Evolutionary conservation across 2,113 vertebrate species (phyloP).

Genomic region (Alethe diademata): DNA sequence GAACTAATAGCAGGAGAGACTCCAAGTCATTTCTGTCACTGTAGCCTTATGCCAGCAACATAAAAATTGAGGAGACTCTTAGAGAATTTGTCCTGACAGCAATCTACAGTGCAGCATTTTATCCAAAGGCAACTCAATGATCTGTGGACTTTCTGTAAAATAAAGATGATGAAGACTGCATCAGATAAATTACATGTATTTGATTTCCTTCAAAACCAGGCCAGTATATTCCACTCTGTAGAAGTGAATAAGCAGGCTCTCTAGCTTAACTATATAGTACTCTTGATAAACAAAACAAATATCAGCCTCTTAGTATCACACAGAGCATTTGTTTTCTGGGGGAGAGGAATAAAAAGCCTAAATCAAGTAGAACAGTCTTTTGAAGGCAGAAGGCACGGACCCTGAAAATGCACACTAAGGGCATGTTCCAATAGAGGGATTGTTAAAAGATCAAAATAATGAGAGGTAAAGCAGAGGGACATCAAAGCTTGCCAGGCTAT

Average conservation of each 20-base stretch:
- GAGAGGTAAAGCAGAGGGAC: constrained; percentile 42
- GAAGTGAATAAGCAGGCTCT: background rate
- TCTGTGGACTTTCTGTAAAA: constrained; percentile 15
- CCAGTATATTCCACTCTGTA: background rate
- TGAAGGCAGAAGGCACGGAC: constrained; percentile 27
- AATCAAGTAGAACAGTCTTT: background rate
- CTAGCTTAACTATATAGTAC: background rate
- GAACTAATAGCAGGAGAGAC: constrained; percentile 20
- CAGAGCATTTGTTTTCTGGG: constrained; percentile 6
- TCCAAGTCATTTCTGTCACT: constrained; percentile 30
- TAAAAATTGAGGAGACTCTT: constrained; percentile 35
- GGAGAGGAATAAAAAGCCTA: background rate
- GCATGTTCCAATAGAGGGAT: constrained; percentile 7
- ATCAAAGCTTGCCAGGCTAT: constrained; percentile 56
- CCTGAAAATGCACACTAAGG: background rate
- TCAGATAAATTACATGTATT: constrained; percentile 32
- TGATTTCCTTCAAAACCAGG: constrained; percentile 24
- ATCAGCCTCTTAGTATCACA: background rate
- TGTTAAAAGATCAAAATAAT: constrained; percentile 62
- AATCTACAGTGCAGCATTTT: constrained; percentile 38
- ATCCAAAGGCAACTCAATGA: constrained; percentile 42
- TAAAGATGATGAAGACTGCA: constrained; percentile 36
- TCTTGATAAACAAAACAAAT: background rate
- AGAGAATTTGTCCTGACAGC: constrained; percentile 50
- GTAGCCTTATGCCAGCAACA: constrained; percentile 14